These are phyloP conservation scores for Acrobeloides nanus DNA, from an alignment of 2,888 invertebrate species.

Conservation along the genomic window DNA sequence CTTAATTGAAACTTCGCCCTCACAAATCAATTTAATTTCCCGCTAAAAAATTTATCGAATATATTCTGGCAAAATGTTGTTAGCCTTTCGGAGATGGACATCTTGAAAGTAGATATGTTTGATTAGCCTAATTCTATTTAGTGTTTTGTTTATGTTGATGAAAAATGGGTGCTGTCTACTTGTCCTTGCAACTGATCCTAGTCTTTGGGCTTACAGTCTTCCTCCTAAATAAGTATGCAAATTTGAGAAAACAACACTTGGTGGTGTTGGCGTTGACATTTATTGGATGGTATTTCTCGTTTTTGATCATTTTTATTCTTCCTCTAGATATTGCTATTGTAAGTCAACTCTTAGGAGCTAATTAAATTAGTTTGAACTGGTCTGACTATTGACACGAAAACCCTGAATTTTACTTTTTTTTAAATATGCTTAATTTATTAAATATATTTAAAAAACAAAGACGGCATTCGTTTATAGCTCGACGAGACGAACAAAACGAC, in stretches of 20 bases:
- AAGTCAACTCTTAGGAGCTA: slow-evolving; percentile 56
- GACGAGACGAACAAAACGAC: too few species aligned
- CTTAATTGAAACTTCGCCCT: too few species aligned
- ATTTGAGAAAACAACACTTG: slow-evolving; percentile 85
- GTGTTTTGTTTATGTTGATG: not conserved
- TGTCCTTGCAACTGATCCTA: slow-evolving; percentile 73
- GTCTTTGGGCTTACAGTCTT: slow-evolving; percentile 70
- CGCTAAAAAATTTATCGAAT: too few species aligned
- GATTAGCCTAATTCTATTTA: too few species aligned
- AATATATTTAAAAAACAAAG: too few species aligned
- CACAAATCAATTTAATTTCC: too few species aligned
- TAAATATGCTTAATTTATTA: not conserved
- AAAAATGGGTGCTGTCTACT: slow-evolving; percentile 39
- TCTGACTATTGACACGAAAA: too few species aligned
- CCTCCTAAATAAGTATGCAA: slow-evolving; percentile 84
- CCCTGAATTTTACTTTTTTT: not conserved
- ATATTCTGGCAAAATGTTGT: too few species aligned
- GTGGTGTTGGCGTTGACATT: slow-evolving; percentile 86
- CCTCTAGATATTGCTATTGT: slow-evolving; percentile 95
- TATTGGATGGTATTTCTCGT: slow-evolving; percentile 96
- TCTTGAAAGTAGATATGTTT: too few species aligned
- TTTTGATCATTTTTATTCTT: slow-evolving; percentile 90
- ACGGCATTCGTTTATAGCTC: too few species aligned
- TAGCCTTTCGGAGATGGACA: too few species aligned
- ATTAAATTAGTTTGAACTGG: not conserved